Evolutionary conservation across 1,140 invertebrate genomes (phyloP), one percentile per base, ranked within the genome.

Genomic region (Diabrotica virgifera): DNA sequence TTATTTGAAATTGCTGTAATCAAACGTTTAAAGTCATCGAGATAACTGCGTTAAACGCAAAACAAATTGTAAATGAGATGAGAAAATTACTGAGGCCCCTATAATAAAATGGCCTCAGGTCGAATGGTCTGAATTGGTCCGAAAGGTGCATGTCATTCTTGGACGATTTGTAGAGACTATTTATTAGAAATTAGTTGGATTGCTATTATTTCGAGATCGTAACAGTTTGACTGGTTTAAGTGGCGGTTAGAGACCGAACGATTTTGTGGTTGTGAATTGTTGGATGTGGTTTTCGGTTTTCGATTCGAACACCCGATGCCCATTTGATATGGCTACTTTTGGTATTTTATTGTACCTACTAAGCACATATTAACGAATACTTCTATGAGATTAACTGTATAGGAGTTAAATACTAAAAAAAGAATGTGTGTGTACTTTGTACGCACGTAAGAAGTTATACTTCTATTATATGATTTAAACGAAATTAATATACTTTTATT

Each of bases 1-100:
- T 73, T 73, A 73, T 71, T 67, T 57, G 67, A 71, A 71, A 73
- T 73, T 73, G 72, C 72, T 73, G 71, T 73, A 73, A 73, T 73
- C 72, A 73, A 73, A 70, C 69, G 65, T 71, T 73, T 69, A 70
- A 70, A 67, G 63, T 67, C 65, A 70, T 71, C 67, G 72, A 70
- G 70, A 70, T 60, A 60, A 60, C n/a, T 52, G 59, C 40, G 59
- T 66, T 68, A 71, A 70, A 67, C 69, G 69, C 67, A 73, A 71
- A 71, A 68, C 69, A 71, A 73, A 73, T 73, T 73, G 69, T 73
- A 73, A 73, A 73, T 70, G 69, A 66, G 70, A 71, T 70, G 40
- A 68, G 57, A 63, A 73, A 71, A 73, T 73, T 73, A 73, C 67
- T 70, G 64, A 63, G 67, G 66, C 65, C 52, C 40, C 40, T 46